phyloP scores from a whole-genome alignment of 2,797 vertebrate genomes.

The Ceryle rudis region DNA sequence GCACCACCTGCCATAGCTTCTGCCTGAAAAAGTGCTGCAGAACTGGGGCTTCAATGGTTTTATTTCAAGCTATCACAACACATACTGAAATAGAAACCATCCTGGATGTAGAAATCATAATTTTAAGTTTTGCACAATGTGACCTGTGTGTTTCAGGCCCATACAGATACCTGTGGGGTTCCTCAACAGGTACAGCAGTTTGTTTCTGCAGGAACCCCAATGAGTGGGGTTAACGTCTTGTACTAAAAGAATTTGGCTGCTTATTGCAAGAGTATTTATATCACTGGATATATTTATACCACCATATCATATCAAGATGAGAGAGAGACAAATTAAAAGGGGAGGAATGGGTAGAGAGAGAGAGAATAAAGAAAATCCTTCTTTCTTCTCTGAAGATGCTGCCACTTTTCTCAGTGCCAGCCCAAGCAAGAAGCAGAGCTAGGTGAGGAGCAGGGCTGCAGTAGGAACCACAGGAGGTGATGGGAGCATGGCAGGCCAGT shows the following conservation, averaged over 20 bases:
- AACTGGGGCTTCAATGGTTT: background rate
- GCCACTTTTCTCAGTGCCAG: background rate
- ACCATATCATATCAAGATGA: background rate
- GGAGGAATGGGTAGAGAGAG: fast-evolving
- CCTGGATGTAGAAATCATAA: background rate
- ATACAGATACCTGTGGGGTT: background rate
- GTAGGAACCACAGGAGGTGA: background rate
- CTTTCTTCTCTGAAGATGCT: background rate
- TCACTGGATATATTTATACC: too few relatives aligned
- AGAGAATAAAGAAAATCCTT: background rate
- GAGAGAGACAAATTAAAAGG: background rate
- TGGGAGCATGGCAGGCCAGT: background rate
- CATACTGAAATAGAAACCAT: background rate
- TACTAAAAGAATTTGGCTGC: background rate
- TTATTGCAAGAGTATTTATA: background rate
- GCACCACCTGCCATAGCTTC: background rate
- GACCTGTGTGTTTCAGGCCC: background rate
- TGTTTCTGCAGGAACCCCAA: background rate
- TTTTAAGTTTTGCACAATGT: background rate
- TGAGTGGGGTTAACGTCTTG: background rate
- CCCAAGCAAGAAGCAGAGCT: background rate
- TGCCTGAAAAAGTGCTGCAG: background rate
- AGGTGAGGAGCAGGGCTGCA: background rate
- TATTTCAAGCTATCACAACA: background rate
- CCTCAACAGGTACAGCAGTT: background rate